phyloP scores from a whole-genome alignment of 23 tunicate genomes.

The Styela clava region DNA sequence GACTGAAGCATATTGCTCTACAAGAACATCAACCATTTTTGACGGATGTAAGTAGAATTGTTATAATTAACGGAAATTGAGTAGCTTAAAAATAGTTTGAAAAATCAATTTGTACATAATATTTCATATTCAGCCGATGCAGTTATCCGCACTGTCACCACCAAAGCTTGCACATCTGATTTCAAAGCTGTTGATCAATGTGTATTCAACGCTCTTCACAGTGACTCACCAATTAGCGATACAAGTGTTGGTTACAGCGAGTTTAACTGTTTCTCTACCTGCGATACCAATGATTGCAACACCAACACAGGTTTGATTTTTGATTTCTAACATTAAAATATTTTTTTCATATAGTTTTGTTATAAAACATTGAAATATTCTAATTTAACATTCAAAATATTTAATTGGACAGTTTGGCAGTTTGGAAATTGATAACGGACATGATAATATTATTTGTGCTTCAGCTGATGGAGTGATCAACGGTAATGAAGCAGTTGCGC shows the following conservation, averaged over 20 bases:
- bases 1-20: neutral
- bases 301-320: neutral
- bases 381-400: too few relatives aligned
- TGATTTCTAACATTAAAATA: neutral
- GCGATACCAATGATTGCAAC: neutral
- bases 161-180: neutral
- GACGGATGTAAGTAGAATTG: neutral
- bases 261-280: neutral
- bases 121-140: neutral
- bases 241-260: neutral
- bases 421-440: too few relatives aligned
- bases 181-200: neutral
- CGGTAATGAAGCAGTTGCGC: conserved; percentile 21
- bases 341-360: neutral
- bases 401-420: too few relatives aligned
- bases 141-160: neutral
- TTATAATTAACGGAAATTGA: too few relatives aligned
- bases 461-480: conserved; percentile 36
- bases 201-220: neutral
- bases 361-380: too few relatives aligned
- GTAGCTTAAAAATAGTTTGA: too few relatives aligned
- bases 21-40: neutral
- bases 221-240: neutral
- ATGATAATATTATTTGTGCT: too few relatives aligned
- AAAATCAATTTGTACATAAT: too few relatives aligned